These are phyloP conservation scores for Paramormyrops kingsleyae DNA, from an alignment of 2,113 vertebrate species.

Conservation along the genomic window DNA sequence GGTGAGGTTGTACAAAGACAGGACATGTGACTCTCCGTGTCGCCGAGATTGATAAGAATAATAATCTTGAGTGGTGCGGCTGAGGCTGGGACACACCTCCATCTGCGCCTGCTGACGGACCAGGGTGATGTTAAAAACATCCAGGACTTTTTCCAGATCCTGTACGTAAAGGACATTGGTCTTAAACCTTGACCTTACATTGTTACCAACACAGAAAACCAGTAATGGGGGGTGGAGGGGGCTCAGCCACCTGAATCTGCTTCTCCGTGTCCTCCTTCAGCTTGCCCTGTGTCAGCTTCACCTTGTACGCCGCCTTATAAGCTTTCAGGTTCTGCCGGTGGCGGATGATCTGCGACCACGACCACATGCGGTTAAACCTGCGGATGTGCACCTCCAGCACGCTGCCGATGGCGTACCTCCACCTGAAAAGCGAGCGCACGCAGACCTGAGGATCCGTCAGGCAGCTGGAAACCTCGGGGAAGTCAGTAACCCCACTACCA, in stretches of 20 bases:
- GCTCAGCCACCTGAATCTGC: slow-evolving; percentile 72
- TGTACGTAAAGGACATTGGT: slow-evolving; percentile 39
- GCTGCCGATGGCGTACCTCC: slow-evolving; percentile 76
- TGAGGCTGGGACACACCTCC: slow-evolving; percentile 64
- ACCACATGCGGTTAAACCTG: slow-evolving; percentile 73
- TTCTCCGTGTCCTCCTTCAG: slow-evolving; percentile 65
- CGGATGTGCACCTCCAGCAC: slow-evolving; percentile 81
- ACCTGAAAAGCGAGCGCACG: slow-evolving; percentile 63
- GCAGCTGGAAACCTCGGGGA: background rate
- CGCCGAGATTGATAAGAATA: background rate
- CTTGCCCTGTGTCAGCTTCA: slow-evolving; percentile 75
- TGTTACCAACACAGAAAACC: background rate
- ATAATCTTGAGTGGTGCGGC: accelerated
- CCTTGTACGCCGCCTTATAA: slow-evolving; percentile 76
- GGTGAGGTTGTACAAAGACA: background rate
- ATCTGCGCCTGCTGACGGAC: slow-evolving; percentile 86
- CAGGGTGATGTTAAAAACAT: slow-evolving; percentile 88
- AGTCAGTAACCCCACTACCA: background rate
- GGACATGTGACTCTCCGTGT: background rate
- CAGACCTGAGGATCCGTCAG: background rate
- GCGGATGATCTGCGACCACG: slow-evolving; percentile 72
- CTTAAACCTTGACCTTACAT: background rate
- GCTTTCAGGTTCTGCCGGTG: slow-evolving; percentile 74
- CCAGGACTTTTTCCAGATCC: slow-evolving; percentile 82
- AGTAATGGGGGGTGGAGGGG: too few species aligned